These are phyloP conservation scores for Thalassophryne amazonica DNA, from an alignment of 2,797 vertebrate species.

Conservation along the genomic window DNA sequence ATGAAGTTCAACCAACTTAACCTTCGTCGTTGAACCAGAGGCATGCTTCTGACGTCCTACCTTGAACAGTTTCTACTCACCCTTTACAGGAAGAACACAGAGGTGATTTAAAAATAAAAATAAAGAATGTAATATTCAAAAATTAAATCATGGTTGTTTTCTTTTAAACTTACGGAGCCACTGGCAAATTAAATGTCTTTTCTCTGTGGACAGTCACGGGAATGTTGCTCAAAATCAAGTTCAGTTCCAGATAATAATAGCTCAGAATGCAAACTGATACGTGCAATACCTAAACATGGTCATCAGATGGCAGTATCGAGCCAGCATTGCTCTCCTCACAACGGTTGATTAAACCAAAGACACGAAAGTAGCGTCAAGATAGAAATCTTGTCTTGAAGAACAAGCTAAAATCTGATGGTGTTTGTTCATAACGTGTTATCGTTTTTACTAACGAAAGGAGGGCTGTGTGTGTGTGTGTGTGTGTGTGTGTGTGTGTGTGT, in stretches of 20 bases:
- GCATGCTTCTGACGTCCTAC: neutral
- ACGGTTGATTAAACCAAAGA: neutral
- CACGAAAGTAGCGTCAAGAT: neutral
- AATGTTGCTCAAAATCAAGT: slow-evolving; percentile 43
- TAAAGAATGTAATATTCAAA: neutral
- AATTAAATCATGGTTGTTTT: neutral
- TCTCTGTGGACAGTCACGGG: slow-evolving; percentile 47
- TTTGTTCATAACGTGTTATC: too few relatives aligned
- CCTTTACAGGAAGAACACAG: slow-evolving; percentile 4
- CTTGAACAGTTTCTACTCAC: slow-evolving; percentile 48
- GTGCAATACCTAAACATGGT: slow-evolving; percentile 5
- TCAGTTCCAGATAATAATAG: slow-evolving; percentile 72
- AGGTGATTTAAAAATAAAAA: slow-evolving; percentile 4
- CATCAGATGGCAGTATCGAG: slow-evolving; percentile 36
- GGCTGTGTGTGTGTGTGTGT: too few relatives aligned
- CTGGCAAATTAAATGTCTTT: slow-evolving; percentile 8
- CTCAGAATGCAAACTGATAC: slow-evolving; percentile 63
- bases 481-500: too few relatives aligned
- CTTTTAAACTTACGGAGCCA: neutral
- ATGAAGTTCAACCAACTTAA: too few relatives aligned
- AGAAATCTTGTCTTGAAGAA: too few relatives aligned
- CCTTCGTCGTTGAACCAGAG: neutral
- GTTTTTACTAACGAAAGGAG: too few relatives aligned
- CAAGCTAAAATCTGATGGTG: too few relatives aligned
- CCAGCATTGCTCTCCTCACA: neutral